Conservation (phyloP, 2,888 invertebrate genomes). For the Uropetala carovei region DNA sequence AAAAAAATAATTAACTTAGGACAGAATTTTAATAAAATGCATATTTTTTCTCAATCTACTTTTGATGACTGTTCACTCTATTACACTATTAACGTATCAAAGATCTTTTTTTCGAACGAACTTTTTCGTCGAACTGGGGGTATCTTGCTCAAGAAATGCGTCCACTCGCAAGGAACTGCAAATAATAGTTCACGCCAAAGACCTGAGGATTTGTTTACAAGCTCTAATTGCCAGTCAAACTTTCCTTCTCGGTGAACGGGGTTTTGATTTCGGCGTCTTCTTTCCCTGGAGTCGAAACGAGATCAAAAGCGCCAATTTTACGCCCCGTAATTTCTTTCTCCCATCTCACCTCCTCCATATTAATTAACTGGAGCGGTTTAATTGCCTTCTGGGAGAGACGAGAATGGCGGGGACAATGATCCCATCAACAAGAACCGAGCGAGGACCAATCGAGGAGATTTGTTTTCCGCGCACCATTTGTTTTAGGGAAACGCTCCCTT, state of each 20-base stretch:
- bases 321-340: neutral
- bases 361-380: constrained; percentile 26
- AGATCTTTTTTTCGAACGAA: too few species aligned
- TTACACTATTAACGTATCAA: too few species aligned
- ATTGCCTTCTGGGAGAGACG: neutral
- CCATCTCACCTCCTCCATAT: neutral
- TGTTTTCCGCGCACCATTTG: constrained; percentile 18
- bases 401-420: constrained; percentile 21
- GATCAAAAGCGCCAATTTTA: neutral
- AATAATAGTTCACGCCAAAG: neutral
- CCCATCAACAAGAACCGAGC: constrained; percentile 18
- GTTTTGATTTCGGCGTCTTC: constrained; percentile 13
- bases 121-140: too few species aligned
- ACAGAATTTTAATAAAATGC: too few species aligned
- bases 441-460: neutral
- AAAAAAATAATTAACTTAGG: too few species aligned
- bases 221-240: constrained; percentile 40
- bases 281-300: neutral
- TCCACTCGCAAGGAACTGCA: neutral
- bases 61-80: too few species aligned
- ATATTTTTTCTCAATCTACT: too few species aligned
- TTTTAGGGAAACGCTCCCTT: neutral
- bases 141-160: neutral
- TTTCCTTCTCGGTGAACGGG: neutral
- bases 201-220: neutral